Conservation (phyloP, 2,888 invertebrate genomes). For the Ditula angustiorana region DNA sequence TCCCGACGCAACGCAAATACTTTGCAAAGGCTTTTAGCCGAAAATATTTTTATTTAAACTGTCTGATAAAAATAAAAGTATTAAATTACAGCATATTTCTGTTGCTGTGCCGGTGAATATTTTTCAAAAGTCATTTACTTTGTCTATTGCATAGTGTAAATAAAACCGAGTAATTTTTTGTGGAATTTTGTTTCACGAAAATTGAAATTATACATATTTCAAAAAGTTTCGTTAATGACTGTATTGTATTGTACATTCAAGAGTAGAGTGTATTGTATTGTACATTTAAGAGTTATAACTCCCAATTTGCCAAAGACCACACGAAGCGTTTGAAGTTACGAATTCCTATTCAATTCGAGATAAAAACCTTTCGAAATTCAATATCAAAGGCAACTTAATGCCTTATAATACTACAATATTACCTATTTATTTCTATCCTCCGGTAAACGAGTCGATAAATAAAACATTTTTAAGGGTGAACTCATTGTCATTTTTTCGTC, state of each 20-base stretch:
- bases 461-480: background rate
- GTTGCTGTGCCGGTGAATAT: too few relatives aligned
- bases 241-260: too few relatives aligned
- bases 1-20: conserved; percentile 25
- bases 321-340: background rate
- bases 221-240: too few relatives aligned
- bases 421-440: conserved; percentile 13
- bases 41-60: conserved; percentile 25
- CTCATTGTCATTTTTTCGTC: background rate
- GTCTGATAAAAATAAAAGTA: too few relatives aligned
- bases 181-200: too few relatives aligned
- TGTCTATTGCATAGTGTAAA: too few relatives aligned
- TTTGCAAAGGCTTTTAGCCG: conserved; percentile 10
- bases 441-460: conserved; percentile 2
- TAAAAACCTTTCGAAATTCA: background rate
- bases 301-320: background rate
- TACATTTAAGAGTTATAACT: background rate
- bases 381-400: conserved; percentile 14
- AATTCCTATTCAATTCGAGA: conserved; percentile 2
- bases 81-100: too few relatives aligned
- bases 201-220: too few relatives aligned
- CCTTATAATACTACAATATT: conserved; percentile 14
- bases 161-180: too few relatives aligned
- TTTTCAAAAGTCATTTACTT: too few relatives aligned
- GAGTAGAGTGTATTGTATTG: too few relatives aligned